Base-by-base conservation (phyloP, 2,113 vertebrate species). In the Athene cunicularia region DNA sequence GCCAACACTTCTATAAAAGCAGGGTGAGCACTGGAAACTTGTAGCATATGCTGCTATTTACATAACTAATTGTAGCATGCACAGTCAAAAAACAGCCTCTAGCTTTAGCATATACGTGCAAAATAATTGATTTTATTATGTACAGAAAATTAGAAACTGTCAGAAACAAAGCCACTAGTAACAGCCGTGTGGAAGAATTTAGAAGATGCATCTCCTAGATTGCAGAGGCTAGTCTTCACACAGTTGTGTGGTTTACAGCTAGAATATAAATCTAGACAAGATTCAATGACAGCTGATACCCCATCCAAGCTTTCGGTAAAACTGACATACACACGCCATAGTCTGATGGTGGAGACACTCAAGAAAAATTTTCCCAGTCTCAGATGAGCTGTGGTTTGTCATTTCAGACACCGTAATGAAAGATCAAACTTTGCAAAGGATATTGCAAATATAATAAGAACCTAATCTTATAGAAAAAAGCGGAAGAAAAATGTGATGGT, bases 11-110 rank as follows among this genome's bases (percentile, higher is more conserved):
- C 95, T 63, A 83, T 76, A 76, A 90, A 97, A 85, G 84, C 95
- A 93, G 95, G 96, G 93, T 93, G 96, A 97, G 86, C 92, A 82
- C 50, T 93, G 94, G 94, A 96, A 97, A 96, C 96, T 96, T 95
- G 95, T 79, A 95, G 93, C 96, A 97, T 97, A 97, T 97, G 96
- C 85, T 96, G 93, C 96, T 97, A 96, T 97, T 97, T 97, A 96
- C 96, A 96, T 97, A 97, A 96, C 96, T 97, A 97, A 96, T 96
- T 92, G 96, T 95, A 90, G 92, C 93, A 96, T 94, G 96, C 93
- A 96, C 93, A 96, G 96, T 95, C 90, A 96, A 96, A 97, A 97
- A 97, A 96, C 93, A 96, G 96, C 96, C 96, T 97, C 96, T 96
- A 96, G 96, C 96, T 97, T 95, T 90, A 96, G 87, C 92, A 95